Conservation (phyloP, 2,113 vertebrate species). For the Heterocephalus glaber region DNA sequence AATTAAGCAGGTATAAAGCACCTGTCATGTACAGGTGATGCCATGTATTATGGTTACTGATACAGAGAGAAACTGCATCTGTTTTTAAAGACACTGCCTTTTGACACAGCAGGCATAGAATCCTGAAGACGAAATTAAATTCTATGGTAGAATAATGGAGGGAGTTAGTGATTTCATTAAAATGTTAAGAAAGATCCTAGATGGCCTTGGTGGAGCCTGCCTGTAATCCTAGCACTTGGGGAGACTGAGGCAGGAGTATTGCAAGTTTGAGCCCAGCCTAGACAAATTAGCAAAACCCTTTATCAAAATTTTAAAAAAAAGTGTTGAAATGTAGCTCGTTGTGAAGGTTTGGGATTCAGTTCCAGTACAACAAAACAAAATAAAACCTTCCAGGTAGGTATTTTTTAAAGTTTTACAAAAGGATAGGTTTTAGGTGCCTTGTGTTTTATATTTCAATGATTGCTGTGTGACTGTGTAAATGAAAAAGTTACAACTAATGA, state of each 20-base stretch:
- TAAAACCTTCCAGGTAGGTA: neutral
- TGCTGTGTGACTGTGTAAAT: neutral
- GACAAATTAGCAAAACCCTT: neutral
- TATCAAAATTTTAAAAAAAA: neutral
- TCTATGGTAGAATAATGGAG: neutral
- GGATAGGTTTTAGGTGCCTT: neutral
- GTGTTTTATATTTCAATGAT: neutral
- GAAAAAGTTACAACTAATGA: neutral
- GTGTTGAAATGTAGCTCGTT: neutral
- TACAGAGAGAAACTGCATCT: neutral
- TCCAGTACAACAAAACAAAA: neutral
- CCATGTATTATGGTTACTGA: neutral
- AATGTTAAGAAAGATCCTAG: neutral
- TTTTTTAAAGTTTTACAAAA: neutral
- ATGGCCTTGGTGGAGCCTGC: neutral
- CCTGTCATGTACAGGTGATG: neutral
- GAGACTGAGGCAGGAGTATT: neutral
- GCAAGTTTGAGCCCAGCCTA: neutral
- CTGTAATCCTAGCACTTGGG: neutral
- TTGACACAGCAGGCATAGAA: neutral
- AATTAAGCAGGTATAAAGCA: neutral
- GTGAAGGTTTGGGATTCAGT: neutral
- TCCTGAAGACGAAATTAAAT: neutral
- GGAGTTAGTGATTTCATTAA: neutral
- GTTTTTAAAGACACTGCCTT: neutral